These are phyloP conservation scores for Tragelaphus scriptus DNA, from an alignment of 2,113 vertebrate genomes.

Conservation along the genomic window DNA sequence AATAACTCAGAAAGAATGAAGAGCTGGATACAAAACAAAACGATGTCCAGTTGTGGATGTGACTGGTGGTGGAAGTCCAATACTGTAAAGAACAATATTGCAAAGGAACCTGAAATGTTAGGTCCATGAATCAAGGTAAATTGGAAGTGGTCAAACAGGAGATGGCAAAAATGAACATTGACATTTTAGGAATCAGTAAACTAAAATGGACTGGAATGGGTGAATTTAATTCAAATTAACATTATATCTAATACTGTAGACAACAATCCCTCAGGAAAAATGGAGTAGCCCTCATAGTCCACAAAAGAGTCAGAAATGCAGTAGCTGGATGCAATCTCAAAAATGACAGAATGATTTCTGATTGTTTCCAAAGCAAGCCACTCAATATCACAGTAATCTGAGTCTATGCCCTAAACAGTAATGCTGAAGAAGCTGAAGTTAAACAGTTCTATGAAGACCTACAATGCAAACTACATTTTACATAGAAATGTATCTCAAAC, in stretches of 20 bases:
- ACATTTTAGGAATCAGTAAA: not conserved
- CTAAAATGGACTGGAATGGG: not conserved
- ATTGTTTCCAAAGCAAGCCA: not conserved
- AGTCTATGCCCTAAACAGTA: not conserved
- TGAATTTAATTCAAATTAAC: not conserved
- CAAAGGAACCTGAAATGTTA: not conserved
- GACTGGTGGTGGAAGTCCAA: not conserved
- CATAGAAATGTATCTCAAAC: too few species aligned
- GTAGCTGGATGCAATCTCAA: not conserved
- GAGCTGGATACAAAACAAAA: not conserved
- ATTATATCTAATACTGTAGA: not conserved
- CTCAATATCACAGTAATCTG: not conserved
- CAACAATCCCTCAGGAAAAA: not conserved
- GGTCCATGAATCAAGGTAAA: not conserved
- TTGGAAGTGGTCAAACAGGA: not conserved
- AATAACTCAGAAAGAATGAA: not conserved
- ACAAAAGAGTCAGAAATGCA: not conserved
- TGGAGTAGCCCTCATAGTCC: not conserved
- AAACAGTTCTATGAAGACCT: not conserved
- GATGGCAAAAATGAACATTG: not conserved
- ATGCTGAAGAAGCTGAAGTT: not conserved
- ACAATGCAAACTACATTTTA: not conserved
- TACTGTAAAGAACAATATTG: not conserved
- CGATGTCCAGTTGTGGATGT: not conserved
- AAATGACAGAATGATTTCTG: not conserved